phyloP scores from a whole-genome alignment of 1,140 invertebrate genomes.

The Eufriesea mexicana region DNA sequence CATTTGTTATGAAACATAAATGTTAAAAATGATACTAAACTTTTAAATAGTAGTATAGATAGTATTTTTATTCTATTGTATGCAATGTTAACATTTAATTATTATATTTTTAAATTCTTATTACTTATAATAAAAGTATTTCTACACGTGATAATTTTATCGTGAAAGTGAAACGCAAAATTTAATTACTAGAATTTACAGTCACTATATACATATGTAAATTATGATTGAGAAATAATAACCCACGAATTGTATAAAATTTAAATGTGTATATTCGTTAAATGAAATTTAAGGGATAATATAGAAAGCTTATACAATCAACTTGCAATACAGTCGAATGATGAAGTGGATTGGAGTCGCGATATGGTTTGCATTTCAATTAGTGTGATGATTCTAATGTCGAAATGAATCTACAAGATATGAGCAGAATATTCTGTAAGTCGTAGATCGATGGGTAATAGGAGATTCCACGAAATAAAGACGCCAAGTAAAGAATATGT shows the following conservation, averaged over 20 bases:
- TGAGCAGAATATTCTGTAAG: neutral
- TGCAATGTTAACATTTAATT: too few relatives aligned
- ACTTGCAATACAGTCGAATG: constrained; percentile 39
- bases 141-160: too few relatives aligned
- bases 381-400: constrained; percentile 31
- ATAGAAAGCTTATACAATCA: constrained; percentile 20
- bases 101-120: too few relatives aligned
- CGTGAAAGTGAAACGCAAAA: too few relatives aligned
- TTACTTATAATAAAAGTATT: too few relatives aligned
- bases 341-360: constrained; percentile 61
- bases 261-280: neutral
- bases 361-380: constrained; percentile 39
- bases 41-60: too few relatives aligned
- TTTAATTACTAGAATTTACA: too few relatives aligned
- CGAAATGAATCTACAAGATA: neutral
- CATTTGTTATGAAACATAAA: too few relatives aligned
- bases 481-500: neutral
- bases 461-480: neutral
- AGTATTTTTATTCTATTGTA: too few relatives aligned
- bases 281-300: constrained; percentile 8
- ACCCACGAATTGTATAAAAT: neutral
- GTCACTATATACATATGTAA: neutral
- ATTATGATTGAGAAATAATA: neutral
- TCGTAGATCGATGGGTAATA: neutral
- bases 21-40: too few relatives aligned